phyloP scores from a whole-genome alignment of 2,888 invertebrate species.

The Ganaspis brasiliensis region DNA sequence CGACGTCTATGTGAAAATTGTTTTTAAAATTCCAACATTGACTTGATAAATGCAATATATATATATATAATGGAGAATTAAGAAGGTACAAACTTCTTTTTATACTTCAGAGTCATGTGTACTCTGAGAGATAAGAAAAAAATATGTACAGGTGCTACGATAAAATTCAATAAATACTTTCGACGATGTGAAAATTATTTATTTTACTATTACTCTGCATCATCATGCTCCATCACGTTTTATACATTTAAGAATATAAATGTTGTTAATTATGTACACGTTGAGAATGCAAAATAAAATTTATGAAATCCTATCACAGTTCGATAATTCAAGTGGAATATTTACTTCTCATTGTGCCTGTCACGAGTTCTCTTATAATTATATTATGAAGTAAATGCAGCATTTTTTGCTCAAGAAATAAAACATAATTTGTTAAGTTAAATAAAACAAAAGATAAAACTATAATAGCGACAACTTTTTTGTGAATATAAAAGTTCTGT shows the following conservation, averaged over 20 bases:
- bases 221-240: slow-evolving; percentile 51
- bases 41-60: slow-evolving; percentile 23
- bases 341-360: neutral
- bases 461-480: no score
- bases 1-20: neutral
- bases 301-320: slow-evolving; percentile 55
- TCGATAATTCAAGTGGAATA: neutral
- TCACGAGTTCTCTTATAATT: neutral
- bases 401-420: neutral
- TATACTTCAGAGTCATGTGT: neutral
- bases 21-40: neutral
- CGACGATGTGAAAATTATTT: slow-evolving; percentile 29
- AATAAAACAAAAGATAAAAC: neutral
- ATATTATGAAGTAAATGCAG: neutral
- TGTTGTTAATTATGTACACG: slow-evolving; percentile 69
- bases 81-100: slow-evolving; percentile 20
- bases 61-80: slow-evolving; percentile 15
- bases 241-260: slow-evolving; percentile 61
- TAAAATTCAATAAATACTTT: slow-evolving; percentile 19
- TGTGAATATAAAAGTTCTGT: neutral
- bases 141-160: slow-evolving; percentile 30
- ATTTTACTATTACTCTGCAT: slow-evolving; percentile 7
- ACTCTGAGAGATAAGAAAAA: slow-evolving; percentile 21
- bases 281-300: slow-evolving; percentile 69
- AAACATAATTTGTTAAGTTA: neutral